Percentiles rank a stretch among this genome's conserved stretches.
These are phyloP conservation scores for Gorsachius magnificus DNA, from an alignment of 2,797 vertebrate genomes.

Conservation along the genomic window DNA sequence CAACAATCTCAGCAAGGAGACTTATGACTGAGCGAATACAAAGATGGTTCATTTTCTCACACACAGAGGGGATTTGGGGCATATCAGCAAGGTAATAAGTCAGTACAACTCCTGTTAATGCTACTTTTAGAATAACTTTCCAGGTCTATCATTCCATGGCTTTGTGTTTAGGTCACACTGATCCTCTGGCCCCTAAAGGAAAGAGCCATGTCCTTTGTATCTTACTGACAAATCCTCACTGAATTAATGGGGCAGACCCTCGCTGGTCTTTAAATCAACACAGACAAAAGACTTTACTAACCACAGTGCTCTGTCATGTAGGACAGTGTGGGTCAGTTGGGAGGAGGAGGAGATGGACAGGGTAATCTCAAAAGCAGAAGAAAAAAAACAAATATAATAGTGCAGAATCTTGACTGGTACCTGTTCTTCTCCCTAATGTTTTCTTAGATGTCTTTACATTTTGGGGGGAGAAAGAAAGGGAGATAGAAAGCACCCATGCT, in stretches of 20 bases:
- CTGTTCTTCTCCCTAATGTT: background rate
- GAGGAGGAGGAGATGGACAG: background rate
- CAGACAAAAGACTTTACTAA: background rate
- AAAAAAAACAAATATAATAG: background rate
- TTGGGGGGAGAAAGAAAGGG: background rate
- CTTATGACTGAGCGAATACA: background rate
- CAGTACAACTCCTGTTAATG: background rate
- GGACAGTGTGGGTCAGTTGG: background rate
- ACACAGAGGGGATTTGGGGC: background rate
- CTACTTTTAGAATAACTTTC: background rate
- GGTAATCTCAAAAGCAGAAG: background rate
- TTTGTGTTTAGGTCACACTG: background rate
- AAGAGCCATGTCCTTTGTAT: background rate
- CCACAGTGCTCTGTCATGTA: background rate
- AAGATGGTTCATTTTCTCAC: background rate
- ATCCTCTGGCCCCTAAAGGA: background rate
- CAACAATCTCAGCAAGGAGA: background rate
- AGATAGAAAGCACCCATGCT: rapidly evolving
- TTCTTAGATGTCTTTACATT: background rate
- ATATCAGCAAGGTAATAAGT: background rate
- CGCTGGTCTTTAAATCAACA: background rate
- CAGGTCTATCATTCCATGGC: background rate
- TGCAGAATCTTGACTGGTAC: background rate
- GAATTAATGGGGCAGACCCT: constrained; percentile 14
- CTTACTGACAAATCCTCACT: background rate